These are phyloP conservation scores for Hermodice carunculata DNA, from an alignment of 2,888 invertebrate genomes.

Conservation along the genomic window DNA sequence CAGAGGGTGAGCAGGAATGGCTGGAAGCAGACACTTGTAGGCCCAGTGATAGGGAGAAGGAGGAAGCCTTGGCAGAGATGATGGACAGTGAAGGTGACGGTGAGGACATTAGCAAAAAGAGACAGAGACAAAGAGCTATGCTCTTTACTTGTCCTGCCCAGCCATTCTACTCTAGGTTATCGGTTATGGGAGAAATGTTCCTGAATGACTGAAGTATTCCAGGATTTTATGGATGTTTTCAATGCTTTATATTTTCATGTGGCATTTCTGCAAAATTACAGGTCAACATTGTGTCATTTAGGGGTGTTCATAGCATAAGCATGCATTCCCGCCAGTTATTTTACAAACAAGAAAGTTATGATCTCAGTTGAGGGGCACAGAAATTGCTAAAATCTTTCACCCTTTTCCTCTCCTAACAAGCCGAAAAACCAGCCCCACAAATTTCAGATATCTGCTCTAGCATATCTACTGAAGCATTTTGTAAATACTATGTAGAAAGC, in stretches of 20 bases:
- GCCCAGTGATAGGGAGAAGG: neutral
- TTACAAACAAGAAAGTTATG: too few species aligned
- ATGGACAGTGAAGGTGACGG: neutral
- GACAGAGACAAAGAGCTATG: neutral
- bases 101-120: neutral
- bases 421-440: too few species aligned
- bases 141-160: constrained; percentile 83
- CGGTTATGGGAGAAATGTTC: constrained; percentile 84
- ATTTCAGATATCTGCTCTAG: too few species aligned
- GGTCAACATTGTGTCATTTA: too few species aligned
- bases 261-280: neutral
- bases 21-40: neutral
- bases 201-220: neutral
- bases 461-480: too few species aligned
- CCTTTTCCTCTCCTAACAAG: too few species aligned
- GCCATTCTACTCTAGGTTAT: constrained; percentile 83
- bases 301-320: too few species aligned
- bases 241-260: neutral
- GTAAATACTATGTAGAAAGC: too few species aligned
- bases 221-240: neutral
- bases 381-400: too few species aligned
- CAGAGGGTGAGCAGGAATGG: neutral
- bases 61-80: neutral
- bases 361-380: too few species aligned
- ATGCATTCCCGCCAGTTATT: too few species aligned